Conservation (phyloP, 2,888 invertebrate genomes). For the Melinaea marsaeus region DNA sequence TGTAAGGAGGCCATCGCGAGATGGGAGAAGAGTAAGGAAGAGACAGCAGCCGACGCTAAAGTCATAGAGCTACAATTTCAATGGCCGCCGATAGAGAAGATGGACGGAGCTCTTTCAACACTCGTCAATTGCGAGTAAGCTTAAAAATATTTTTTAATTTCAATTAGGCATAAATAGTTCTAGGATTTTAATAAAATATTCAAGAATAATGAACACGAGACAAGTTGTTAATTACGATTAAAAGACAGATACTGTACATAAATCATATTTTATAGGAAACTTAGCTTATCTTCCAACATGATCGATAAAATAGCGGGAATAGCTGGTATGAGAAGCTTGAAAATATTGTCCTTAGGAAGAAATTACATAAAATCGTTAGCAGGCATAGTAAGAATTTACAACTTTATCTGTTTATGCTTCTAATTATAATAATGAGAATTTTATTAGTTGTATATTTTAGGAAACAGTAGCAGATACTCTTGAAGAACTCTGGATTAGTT, state of each 20-base stretch:
- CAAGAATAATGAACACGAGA: too few relatives aligned
- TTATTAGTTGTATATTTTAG: slow-evolving; percentile 48
- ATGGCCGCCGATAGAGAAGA: slow-evolving; percentile 95
- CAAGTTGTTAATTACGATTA: slow-evolving; percentile 35
- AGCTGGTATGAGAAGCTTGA: slow-evolving; percentile 87
- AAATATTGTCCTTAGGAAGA: slow-evolving; percentile 89
- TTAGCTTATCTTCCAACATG: slow-evolving; percentile 94
- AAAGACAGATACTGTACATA: neutral
- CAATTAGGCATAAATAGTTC: too few relatives aligned
- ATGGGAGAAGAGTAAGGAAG: slow-evolving; percentile 88
- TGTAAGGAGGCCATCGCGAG: slow-evolving; percentile 90
- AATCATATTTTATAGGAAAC: slow-evolving; percentile 77
- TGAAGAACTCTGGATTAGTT: slow-evolving; percentile 96
- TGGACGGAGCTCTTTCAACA: slow-evolving; percentile 91
- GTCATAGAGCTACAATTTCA: slow-evolving; percentile 91
- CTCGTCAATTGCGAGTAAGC: slow-evolving; percentile 86
- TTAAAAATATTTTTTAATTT: too few relatives aligned
- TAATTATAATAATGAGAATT: too few relatives aligned
- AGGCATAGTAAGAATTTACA: slow-evolving; percentile 80
- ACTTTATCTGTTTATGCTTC: neutral
- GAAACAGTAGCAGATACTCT: slow-evolving; percentile 92
- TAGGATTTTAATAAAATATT: too few relatives aligned
- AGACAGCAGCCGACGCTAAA: slow-evolving; percentile 81
- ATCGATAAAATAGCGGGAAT: slow-evolving; percentile 95
- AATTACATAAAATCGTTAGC: slow-evolving; percentile 92